Conservation (phyloP, 2,113 vertebrate genomes). For the Mystacornis crossleyi region DNA sequence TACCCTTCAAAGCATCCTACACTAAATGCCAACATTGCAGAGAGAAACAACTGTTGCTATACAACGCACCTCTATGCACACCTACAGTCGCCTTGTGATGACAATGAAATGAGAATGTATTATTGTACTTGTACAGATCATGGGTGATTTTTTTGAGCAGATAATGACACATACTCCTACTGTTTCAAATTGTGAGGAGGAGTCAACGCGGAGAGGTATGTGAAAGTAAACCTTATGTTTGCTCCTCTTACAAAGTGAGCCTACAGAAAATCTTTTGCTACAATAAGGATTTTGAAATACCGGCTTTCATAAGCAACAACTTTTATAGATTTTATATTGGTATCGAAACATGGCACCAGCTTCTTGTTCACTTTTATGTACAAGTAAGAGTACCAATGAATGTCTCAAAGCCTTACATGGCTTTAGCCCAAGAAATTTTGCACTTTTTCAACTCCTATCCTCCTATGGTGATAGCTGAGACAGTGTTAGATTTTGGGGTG, state of each 20-base stretch:
- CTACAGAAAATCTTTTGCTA: neutral
- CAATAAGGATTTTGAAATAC: neutral
- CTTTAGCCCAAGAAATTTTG: neutral
- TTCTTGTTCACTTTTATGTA: neutral
- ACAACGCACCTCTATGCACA: slow-evolving; percentile 19
- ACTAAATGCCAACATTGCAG: neutral
- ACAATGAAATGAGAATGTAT: slow-evolving; percentile 62
- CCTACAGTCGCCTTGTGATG: slow-evolving; percentile 46
- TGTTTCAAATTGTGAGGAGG: slow-evolving; percentile 56
- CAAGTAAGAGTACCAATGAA: neutral
- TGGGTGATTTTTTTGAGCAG: slow-evolving; percentile 21
- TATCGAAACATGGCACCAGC: neutral
- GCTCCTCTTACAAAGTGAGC: neutral
- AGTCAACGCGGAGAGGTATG: slow-evolving; percentile 13
- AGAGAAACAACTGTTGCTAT: slow-evolving; percentile 34
- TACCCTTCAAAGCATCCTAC: slow-evolving; percentile 13
- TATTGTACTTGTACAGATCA: slow-evolving; percentile 47
- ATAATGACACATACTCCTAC: slow-evolving; percentile 71
- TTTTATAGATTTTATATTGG: neutral
- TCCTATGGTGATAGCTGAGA: neutral
- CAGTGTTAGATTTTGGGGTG: neutral
- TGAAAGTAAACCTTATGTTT: slow-evolving; percentile 56
- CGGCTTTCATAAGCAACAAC: neutral
- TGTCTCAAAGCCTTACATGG: neutral
- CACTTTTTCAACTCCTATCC: neutral